Evolutionary conservation across 2,113 vertebrate species (phyloP).

Genomic region (Upupa epops): DNA sequence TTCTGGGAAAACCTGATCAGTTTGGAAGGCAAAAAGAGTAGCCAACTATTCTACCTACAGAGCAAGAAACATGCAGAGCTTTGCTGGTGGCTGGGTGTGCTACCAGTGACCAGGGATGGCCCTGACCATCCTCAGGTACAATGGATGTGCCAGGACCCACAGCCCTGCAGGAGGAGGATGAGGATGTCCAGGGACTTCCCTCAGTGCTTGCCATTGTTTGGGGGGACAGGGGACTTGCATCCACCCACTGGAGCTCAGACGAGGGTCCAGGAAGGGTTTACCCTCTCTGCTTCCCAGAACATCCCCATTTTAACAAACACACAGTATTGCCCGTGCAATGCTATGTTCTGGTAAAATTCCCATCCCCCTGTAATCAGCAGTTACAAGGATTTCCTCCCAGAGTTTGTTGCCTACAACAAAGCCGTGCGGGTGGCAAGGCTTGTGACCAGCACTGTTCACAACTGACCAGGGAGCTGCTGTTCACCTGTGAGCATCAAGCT

Average conservation of each 20-base stretch:
- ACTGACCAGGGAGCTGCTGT: not conserved
- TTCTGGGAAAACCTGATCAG: not conserved
- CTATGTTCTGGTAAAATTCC: not conserved
- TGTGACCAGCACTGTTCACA: not conserved
- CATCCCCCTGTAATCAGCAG: not conserved
- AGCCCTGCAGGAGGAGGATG: not conserved
- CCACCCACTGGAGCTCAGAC: not conserved
- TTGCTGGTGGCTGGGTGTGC: accelerated
- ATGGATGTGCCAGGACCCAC: not conserved
- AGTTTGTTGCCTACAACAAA: not conserved
- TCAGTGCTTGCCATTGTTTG: not conserved
- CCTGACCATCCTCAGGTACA: not conserved
- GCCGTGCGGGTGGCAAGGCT: not conserved
- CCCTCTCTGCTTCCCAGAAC: not conserved
- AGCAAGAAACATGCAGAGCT: not conserved
- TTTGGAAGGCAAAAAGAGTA: not conserved
- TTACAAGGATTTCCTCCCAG: not conserved
- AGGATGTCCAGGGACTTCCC: not conserved
- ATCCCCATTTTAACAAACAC: not conserved
- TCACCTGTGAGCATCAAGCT: accelerated
- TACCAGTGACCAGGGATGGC: not conserved
- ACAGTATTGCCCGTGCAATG: not conserved
- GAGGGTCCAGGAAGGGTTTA: not conserved
- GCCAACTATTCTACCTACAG: not conserved
- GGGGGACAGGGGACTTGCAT: too few species aligned